Percentiles rank a stretch among this genome's conserved stretches.
Evolutionary conservation across 2,797 vertebrate species (phyloP).

Genomic region (Cygnus olor): DNA sequence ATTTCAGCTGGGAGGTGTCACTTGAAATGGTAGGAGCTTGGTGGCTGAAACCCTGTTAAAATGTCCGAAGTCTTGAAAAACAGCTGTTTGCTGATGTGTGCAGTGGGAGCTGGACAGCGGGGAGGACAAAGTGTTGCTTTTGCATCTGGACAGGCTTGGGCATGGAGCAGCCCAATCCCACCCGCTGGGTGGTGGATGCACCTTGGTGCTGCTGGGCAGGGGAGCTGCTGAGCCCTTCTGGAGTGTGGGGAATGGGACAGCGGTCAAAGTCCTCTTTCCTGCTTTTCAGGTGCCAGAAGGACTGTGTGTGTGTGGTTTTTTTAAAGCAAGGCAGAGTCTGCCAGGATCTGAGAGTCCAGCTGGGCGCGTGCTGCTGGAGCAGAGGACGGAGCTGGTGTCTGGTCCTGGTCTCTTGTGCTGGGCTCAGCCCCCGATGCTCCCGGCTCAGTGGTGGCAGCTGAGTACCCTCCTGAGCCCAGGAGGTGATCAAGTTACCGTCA

Average conservation of each 20-base stretch:
- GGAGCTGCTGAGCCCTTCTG: not conserved
- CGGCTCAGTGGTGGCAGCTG: rapidly evolving
- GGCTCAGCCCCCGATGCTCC: not conserved
- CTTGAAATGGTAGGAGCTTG: not conserved
- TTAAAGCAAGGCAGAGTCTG: not conserved
- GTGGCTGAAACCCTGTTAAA: not conserved
- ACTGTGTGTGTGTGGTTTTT: not conserved
- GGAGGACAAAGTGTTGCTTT: not conserved
- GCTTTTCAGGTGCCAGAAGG: not conserved
- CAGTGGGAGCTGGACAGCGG: not conserved
- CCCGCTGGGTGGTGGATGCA: not conserved
- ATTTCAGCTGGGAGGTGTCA: not conserved
- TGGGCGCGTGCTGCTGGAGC: not conserved
- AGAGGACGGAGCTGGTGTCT: not conserved
- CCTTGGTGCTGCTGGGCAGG: not conserved
- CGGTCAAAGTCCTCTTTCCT: not conserved
- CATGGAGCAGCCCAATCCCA: not conserved
- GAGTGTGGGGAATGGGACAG: not conserved
- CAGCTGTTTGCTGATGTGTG: rapidly evolving
- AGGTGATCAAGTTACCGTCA: rapidly evolving
- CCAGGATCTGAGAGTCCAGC: not conserved
- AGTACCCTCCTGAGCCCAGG: not conserved
- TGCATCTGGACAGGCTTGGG: not conserved
- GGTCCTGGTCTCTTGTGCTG: rapidly evolving
- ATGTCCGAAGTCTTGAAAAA: not conserved